Evolutionary conservation across 2,888 invertebrate species (phyloP).

Genomic region (Campoplex capitator): DNA sequence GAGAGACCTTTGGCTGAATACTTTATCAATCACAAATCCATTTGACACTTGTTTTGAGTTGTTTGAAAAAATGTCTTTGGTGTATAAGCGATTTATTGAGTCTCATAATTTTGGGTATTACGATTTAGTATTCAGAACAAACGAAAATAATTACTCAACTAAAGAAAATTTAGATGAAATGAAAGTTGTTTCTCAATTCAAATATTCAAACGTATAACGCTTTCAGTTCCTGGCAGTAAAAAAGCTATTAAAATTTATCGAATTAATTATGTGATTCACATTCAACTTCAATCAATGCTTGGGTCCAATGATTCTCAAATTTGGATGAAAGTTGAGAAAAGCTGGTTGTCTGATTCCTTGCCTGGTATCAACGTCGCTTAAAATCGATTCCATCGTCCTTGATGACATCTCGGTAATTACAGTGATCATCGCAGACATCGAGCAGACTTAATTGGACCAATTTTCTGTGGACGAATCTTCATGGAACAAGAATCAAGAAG

Average conservation of each 20-base stretch:
- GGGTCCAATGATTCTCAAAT: not conserved
- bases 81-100: not conserved
- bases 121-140: not conserved
- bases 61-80: not conserved
- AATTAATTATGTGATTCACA: not conserved
- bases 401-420: conserved; percentile 18
- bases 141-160: not conserved
- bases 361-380: not conserved
- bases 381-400: not conserved
- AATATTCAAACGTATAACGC: not conserved
- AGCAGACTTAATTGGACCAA: conserved; percentile 26
- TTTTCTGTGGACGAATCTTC: conserved; percentile 14
- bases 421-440: conserved; percentile 4
- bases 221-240: no score
- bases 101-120: not conserved
- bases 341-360: not conserved
- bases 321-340: not conserved
- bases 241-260: not conserved
- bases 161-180: not conserved
- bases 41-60: not conserved
- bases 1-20: not conserved
- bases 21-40: not conserved
- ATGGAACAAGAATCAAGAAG: not conserved
- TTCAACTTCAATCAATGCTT: not conserved
- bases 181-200: not conserved